phyloP scores from a whole-genome alignment of 30 jellyfish, hydroid and myxozoan species.

The Aurelia aurita region DNA sequence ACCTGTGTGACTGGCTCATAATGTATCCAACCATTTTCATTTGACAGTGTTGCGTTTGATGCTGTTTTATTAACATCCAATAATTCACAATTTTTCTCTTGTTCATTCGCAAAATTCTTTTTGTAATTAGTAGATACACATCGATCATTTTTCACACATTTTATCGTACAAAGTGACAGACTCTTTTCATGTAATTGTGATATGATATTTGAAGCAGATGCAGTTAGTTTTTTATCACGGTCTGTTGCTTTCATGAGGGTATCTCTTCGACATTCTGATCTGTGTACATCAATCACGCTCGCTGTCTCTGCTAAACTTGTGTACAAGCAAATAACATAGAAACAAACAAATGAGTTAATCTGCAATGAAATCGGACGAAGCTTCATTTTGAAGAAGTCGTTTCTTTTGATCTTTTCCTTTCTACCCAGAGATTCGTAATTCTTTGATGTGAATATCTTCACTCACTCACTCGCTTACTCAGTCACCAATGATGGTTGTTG shows the following conservation, averaged over 20 bases:
- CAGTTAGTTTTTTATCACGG: not conserved
- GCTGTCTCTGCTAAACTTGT: no score
- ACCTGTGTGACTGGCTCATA: not conserved
- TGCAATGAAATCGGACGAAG: no score
- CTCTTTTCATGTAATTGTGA: not conserved
- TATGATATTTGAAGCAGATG: not conserved
- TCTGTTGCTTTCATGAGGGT: constrained; percentile 7
- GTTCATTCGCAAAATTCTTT: not conserved
- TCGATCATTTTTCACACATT: not conserved
- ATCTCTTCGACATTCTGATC: not conserved
- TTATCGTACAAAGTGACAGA: not conserved
- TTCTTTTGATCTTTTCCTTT: no score
- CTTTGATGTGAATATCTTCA: no score
- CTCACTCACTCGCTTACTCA: no score
- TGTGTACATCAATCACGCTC: no score
- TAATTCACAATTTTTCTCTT: not conserved
- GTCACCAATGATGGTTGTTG: no score
- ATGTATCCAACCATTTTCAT: constrained; percentile 2
- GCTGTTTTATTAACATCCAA: not conserved
- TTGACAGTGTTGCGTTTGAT: not conserved
- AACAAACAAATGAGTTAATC: no score
- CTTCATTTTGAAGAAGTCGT: no score
- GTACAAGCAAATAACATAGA: no score
- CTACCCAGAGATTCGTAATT: no score
- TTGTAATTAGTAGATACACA: not conserved